These are phyloP conservation scores for Phenganax stokvisi DNA, from an alignment of 92 coral and sea anemone species.

Conservation along the genomic window DNA sequence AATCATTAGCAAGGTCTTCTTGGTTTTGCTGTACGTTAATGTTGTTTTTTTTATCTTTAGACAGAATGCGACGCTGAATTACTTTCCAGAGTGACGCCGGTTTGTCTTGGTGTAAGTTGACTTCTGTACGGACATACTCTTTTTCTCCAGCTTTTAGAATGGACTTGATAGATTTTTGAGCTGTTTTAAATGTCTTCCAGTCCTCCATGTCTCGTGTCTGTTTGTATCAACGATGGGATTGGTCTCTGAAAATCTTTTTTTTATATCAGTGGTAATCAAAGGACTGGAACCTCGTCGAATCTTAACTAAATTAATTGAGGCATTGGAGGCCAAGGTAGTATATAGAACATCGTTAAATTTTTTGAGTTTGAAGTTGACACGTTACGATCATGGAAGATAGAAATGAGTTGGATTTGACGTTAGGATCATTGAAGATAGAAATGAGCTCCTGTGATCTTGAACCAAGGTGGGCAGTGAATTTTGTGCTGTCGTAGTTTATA, in stretches of 20 bases:
- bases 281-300: slow-evolving; percentile 6
- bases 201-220: slow-evolving; percentile 4
- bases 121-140: slow-evolving; percentile 27
- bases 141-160: not conserved
- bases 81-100: slow-evolving; percentile 23
- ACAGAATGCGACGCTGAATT: slow-evolving; percentile 24
- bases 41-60: not conserved
- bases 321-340: not conserved
- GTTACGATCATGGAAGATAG: not conserved
- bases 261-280: slow-evolving; percentile 8
- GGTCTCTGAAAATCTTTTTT: slow-evolving; percentile 10
- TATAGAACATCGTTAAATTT: not conserved
- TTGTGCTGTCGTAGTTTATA: not conserved
- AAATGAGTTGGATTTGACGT: not conserved
- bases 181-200: slow-evolving; percentile 7
- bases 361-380: not conserved
- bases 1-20: slow-evolving; percentile 15
- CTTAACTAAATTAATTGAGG: not conserved
- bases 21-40: not conserved
- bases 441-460: not conserved
- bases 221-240: not conserved
- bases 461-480: not conserved
- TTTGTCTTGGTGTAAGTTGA: slow-evolving; percentile 28
- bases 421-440: not conserved
- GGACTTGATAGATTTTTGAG: not conserved